Evolutionary conservation across 1,140 invertebrate species (phyloP).

Genomic region (Drosophila ogumai): DNA sequence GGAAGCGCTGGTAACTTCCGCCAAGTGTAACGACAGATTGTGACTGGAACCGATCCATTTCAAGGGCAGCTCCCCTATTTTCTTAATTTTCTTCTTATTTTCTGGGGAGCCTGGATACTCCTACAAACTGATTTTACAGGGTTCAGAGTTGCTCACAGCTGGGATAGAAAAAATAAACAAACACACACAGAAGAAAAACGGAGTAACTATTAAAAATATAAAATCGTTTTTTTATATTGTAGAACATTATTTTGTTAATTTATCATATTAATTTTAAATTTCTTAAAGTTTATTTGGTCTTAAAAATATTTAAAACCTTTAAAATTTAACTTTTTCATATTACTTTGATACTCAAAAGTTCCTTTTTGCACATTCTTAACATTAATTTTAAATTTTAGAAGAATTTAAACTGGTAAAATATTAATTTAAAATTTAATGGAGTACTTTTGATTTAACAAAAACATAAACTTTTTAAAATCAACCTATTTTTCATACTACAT

Average conservation of each 20-base stretch:
- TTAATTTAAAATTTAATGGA: too few species aligned
- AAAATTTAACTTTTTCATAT: background rate
- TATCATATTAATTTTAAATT: too few species aligned
- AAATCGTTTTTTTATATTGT: too few species aligned
- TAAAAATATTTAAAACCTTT: background rate
- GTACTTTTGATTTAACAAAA: too few species aligned
- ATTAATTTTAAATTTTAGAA: too few species aligned
- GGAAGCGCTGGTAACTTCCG: constrained; percentile 58
- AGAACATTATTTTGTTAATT: too few species aligned
- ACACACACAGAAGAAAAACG: background rate
- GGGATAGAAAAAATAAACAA: background rate
- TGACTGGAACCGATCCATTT: constrained; percentile 19
- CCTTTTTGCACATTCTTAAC: too few species aligned
- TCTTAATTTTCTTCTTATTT: background rate
- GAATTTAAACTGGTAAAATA: too few species aligned
- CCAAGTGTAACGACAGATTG: constrained; percentile 55
- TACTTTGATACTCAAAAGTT: too few species aligned
- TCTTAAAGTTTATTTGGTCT: background rate
- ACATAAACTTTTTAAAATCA: too few species aligned
- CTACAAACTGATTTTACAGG: background rate
- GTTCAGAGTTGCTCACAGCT: background rate
- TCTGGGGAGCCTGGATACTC: constrained; percentile 8
- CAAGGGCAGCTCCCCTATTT: constrained; percentile 39
- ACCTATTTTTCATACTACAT: too few species aligned
- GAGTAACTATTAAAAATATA: background rate